Percentiles rank a stretch among this genome's conserved stretches.
These are phyloP conservation scores for Tenualosa ilisha DNA, from an alignment of 2,797 vertebrate species.

Conservation along the genomic window DNA sequence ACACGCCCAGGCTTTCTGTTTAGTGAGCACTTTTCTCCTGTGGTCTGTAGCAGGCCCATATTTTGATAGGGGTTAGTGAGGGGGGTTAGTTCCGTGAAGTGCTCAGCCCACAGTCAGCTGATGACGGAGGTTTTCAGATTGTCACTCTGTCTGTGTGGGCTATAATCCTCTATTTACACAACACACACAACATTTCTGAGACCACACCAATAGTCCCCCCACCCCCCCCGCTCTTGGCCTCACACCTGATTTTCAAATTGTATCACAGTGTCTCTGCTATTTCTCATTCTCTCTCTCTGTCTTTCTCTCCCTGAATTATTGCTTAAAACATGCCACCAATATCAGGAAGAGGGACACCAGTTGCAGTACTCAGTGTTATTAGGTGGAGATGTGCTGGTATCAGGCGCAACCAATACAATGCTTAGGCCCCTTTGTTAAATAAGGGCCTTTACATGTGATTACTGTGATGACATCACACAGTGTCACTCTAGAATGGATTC, in stretches of 20 bases:
- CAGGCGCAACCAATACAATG: background rate
- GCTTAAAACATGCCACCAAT: no score
- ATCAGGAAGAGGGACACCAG: no score
- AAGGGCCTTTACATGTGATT: no score
- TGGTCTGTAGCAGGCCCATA: background rate
- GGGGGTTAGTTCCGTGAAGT: background rate
- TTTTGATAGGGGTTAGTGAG: constrained; percentile 10
- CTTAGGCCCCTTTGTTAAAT: background rate
- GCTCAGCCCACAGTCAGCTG: constrained; percentile 5
- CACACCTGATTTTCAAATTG: no score
- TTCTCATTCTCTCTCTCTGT: background rate
- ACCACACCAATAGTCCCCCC: constrained; percentile 16
- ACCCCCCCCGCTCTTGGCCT: background rate
- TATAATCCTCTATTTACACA: constrained; percentile 20
- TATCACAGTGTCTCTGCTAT: background rate
- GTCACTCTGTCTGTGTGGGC: constrained; percentile 19
- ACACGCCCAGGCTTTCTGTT: background rate
- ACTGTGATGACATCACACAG: no score
- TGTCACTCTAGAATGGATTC: no score
- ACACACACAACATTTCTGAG: constrained; percentile 23
- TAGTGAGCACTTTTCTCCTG: background rate
- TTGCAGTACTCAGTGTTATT: background rate
- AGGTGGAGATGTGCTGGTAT: background rate
- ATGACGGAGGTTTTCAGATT: background rate
- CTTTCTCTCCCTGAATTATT: no score